Conservation (phyloP, 1,140 invertebrate genomes). For the Oryctes rhinoceros region DNA sequence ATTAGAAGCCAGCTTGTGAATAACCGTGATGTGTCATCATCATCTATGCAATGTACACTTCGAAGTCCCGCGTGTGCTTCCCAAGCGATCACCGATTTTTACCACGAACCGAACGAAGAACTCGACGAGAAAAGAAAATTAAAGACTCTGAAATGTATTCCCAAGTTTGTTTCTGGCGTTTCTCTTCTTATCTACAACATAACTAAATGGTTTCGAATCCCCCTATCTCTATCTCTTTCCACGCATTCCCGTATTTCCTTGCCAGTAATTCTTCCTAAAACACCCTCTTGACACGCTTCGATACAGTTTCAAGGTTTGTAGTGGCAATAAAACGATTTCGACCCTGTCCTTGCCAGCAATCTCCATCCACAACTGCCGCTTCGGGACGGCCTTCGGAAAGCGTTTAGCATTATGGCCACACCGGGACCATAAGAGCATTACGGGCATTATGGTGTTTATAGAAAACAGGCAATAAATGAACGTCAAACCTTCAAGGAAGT, state of each 20-base stretch:
- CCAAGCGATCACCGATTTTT: no score
- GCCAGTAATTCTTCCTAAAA: background rate
- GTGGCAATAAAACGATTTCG: constrained; percentile 23
- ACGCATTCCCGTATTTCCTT: background rate
- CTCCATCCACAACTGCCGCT: background rate
- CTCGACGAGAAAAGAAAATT: no score
- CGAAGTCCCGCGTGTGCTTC: no score
- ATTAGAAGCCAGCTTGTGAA: no score
- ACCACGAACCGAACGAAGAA: no score
- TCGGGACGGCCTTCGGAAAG: background rate
- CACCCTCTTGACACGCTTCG: background rate
- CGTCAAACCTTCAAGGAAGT: background rate
- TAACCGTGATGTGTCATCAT: no score
- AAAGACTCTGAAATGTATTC: no score
- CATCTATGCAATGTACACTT: no score
- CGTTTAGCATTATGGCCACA: constrained; percentile 30
- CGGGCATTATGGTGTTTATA: constrained; percentile 10
- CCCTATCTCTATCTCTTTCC: background rate
- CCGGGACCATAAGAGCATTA: background rate
- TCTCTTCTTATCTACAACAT: no score
- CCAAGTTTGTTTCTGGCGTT: no score
- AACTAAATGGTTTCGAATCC: background rate
- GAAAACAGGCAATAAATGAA: constrained; percentile 24
- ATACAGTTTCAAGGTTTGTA: constrained; percentile 26
- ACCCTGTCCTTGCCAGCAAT: background rate